Evolutionary conservation across 2,888 invertebrate genomes (phyloP), one percentile per base, ranked within the genome.

Genomic region (Drosophila melanosoma): DNA sequence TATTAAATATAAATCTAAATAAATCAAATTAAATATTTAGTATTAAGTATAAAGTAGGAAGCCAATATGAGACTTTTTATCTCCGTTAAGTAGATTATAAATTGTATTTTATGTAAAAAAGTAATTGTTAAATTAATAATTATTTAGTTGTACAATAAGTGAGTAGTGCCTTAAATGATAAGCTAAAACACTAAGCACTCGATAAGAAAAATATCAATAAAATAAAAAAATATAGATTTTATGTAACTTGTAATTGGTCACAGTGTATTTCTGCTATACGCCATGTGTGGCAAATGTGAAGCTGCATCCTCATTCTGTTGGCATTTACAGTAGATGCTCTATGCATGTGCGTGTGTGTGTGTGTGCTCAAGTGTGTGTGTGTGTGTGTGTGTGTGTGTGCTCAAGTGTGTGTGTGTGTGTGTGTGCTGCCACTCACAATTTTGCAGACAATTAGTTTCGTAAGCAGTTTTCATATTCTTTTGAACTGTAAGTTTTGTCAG

Each of bases 371-470:
- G n/a, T 11, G 1, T 26, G 6, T 6, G 8, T 17, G n/a, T n/a
- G n/a, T 35, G 48, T 12, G 15, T 17, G 26, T 65, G n/a, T 60
- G n/a, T 11, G 40, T n/a, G 12, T 42, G 40, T 35, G 1, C 23
- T 23, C 23, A 23, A 23, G 32, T 38, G n/a, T 33, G 32, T 38
- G 32, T 65, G 48, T 17, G 3, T 20, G 48, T 45, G 26, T 42
- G 48, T 61, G 26, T 52, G 20, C 48, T 59, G 61, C 56, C 73
- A 67, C 51, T 53, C 58, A 79, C 65, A 73, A 65, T 69, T 77
- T 81, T 77, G 82, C 82, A 79, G 82, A 79, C 83, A 83, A 83
- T 83, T 83, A 83, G 89, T 88, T 82, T 74, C 67, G 76, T 69
- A 76, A 83, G 82, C 76, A 82, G 76, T 85, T 82, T 72, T 48